phyloP scores from a whole-genome alignment of 2,113 vertebrate genomes.

The Nothobranchius kuhntae region DNA sequence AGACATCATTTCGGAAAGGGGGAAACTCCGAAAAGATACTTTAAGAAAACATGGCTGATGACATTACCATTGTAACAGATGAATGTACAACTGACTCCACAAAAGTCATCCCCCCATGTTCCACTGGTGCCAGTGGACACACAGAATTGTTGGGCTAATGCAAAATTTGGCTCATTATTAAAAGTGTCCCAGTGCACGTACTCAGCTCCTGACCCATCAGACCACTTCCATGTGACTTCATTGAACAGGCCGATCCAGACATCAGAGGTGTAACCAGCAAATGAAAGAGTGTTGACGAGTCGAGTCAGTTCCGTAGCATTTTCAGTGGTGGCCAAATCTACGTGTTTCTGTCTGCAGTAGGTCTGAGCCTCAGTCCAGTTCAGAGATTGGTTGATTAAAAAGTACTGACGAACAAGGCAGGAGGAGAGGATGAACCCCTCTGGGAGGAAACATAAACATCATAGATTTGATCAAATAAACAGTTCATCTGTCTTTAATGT shows the following conservation, averaged over 20 bases:
- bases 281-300: not conserved
- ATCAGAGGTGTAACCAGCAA: not conserved
- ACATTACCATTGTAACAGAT: not conserved
- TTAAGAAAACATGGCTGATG: not conserved
- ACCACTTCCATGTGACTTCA: not conserved
- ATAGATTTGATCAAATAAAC: too few species aligned
- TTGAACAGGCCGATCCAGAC: not conserved
- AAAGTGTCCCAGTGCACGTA: not conserved
- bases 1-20: too few species aligned
- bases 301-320: not conserved
- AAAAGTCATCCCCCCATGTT: not conserved
- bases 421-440: not conserved
- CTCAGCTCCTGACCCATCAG: not conserved
- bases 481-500: too few species aligned
- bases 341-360: not conserved
- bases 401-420: not conserved
- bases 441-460: not conserved
- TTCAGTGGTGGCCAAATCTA: not conserved
- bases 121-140: not conserved
- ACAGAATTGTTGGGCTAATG: not conserved
- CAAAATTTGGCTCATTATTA: not conserved
- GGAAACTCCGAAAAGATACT: too few species aligned
- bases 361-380: not conserved
- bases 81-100: accelerated
- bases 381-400: not conserved